A percentile compares a stretch with the other conserved stretches of the same genome.
Conservation (phyloP, 2,797 vertebrate genomes). For the Halcyon leucocephala region DNA sequence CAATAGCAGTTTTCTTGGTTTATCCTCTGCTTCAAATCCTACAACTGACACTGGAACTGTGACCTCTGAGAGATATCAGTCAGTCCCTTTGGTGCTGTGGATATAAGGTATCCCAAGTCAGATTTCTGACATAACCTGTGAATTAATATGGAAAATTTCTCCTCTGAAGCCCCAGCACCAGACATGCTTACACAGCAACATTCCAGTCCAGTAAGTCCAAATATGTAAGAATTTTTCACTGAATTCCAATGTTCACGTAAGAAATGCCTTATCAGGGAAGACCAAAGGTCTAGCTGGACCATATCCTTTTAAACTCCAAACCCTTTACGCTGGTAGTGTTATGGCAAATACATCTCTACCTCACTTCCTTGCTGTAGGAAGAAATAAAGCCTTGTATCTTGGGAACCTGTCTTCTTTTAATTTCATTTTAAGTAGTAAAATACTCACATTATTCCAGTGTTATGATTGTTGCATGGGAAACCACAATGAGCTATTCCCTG, state of each 20-base stretch:
- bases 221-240: not conserved
- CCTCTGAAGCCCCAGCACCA: not conserved
- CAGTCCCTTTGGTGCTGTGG: not conserved
- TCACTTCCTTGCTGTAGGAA: not conserved
- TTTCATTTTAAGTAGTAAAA: not conserved
- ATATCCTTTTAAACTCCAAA: not conserved
- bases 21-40: not conserved
- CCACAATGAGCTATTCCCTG: not conserved
- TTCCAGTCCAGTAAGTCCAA: not conserved
- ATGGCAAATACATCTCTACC: rapidly evolving
- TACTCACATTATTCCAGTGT: not conserved
- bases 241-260: not conserved
- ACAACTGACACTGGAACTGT: not conserved
- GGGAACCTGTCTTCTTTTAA: not conserved
- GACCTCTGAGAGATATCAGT: not conserved
- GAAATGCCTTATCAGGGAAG: not conserved
- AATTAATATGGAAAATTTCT: not conserved
- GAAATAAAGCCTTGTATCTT: not conserved
- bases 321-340: not conserved
- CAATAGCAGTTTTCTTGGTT: not conserved
- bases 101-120: not conserved
- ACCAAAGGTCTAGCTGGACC: not conserved
- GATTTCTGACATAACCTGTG: not conserved
- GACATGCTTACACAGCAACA: not conserved
- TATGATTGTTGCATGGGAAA: not conserved